phyloP scores from a whole-genome alignment of 2,888 invertebrate genomes.

The Hoplodrina ambigua region DNA sequence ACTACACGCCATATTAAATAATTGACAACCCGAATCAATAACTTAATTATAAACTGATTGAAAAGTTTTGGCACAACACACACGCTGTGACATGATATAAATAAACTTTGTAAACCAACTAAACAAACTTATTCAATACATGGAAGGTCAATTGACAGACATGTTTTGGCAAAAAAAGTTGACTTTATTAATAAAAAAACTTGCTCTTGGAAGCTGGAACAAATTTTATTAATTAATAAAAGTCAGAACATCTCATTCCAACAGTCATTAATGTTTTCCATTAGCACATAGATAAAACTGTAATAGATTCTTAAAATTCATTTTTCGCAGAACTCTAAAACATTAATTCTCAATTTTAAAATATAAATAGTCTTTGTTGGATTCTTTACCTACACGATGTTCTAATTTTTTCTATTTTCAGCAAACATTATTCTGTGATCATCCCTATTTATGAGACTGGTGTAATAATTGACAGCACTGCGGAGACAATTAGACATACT shows the following conservation, averaged over 20 bases:
- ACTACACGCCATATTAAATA: background rate
- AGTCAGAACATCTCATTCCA: too few species aligned
- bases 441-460: background rate
- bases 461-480: conserved; percentile 2
- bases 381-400: background rate
- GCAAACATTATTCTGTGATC: background rate
- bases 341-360: background rate
- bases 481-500: conserved; percentile 21
- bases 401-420: background rate
- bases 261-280: too few species aligned
- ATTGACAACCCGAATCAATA: conserved; percentile 32
- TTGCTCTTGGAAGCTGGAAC: background rate
- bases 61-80: conserved; percentile 33
- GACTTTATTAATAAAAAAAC: background rate
- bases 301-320: background rate
- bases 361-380: background rate
- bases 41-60: conserved; percentile 29
- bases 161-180: background rate
- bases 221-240: background rate
- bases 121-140: conserved; percentile 3
- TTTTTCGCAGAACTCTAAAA: background rate
- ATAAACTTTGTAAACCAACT: conserved; percentile 28
- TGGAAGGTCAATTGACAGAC: background rate
- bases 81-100: background rate
- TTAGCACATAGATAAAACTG: too few species aligned